Evolutionary conservation across 2,797 vertebrate species (phyloP).

Genomic region (Cryptoblepharus egeriae): DNA sequence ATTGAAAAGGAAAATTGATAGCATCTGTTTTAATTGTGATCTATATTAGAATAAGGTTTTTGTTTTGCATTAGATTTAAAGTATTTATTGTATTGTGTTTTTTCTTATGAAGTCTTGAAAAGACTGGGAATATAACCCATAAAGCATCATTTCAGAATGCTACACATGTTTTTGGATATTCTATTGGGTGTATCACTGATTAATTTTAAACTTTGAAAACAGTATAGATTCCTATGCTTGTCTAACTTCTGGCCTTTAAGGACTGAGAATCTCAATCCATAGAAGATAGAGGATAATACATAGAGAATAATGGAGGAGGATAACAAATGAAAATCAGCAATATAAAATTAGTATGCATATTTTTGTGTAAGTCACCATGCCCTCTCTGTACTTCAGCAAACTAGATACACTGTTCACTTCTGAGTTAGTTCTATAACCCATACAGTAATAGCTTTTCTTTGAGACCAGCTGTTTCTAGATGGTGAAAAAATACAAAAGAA

Average conservation of each 20-base stretch:
- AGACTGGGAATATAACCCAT: background rate
- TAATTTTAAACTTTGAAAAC: slow-evolving; percentile 62
- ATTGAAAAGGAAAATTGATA: background rate
- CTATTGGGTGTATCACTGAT: slow-evolving; percentile 36
- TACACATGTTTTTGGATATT: slow-evolving; percentile 31
- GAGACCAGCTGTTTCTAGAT: slow-evolving; percentile 51
- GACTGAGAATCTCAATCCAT: slow-evolving; percentile 59
- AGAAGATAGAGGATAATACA: slow-evolving; percentile 62
- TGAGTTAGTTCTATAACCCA: slow-evolving; percentile 51
- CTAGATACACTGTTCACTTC: slow-evolving; percentile 56
- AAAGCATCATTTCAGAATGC: slow-evolving; percentile 7
- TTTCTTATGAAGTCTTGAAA: background rate
- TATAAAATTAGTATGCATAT: slow-evolving; percentile 56
- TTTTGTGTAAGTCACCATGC: slow-evolving; percentile 63
- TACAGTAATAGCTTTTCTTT: slow-evolving; percentile 51
- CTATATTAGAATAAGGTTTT: background rate
- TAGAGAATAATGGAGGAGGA: slow-evolving; percentile 42
- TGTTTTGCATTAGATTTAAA: background rate
- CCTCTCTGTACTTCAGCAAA: slow-evolving; percentile 60
- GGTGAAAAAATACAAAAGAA: slow-evolving; percentile 46
- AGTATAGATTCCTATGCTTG: slow-evolving; percentile 47
- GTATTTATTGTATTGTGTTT: background rate
- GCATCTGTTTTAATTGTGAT: background rate
- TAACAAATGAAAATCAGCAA: slow-evolving; percentile 60
- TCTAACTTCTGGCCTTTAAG: slow-evolving; percentile 69